Percentiles rank a stretch among this genome's conserved stretches.
phyloP scores from a whole-genome alignment of 2,797 vertebrate genomes.

The Pitangus sulphuratus region DNA sequence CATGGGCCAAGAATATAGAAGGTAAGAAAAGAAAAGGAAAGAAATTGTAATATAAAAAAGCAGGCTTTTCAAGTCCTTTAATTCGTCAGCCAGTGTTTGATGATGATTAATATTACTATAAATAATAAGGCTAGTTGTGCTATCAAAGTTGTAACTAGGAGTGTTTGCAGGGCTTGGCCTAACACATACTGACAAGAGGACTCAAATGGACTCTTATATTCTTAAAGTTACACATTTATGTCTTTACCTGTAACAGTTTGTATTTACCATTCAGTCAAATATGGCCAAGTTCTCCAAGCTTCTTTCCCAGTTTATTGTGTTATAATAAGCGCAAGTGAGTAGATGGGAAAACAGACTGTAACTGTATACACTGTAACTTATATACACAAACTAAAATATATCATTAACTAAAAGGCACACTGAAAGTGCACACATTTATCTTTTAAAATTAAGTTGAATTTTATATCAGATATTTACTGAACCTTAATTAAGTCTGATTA shows the following conservation, averaged over 20 bases:
- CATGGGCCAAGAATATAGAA: background rate
- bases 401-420: background rate
- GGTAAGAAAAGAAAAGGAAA: background rate
- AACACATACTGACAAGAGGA: background rate
- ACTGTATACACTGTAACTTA: background rate
- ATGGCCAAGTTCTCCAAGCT: background rate
- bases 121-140: background rate
- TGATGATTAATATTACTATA: background rate
- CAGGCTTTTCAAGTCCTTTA: background rate
- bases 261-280: background rate
- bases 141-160: background rate
- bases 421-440: background rate
- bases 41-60: background rate
- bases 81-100: background rate
- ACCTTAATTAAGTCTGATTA: background rate
- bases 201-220: background rate
- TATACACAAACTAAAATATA: background rate
- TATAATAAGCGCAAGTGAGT: background rate
- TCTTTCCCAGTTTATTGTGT: background rate
- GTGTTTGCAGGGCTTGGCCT: background rate
- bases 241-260: background rate
- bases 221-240: background rate
- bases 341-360: background rate
- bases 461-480: background rate
- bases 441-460: background rate